phyloP scores from a whole-genome alignment of 2,113 vertebrate genomes.

The Naja naja region DNA sequence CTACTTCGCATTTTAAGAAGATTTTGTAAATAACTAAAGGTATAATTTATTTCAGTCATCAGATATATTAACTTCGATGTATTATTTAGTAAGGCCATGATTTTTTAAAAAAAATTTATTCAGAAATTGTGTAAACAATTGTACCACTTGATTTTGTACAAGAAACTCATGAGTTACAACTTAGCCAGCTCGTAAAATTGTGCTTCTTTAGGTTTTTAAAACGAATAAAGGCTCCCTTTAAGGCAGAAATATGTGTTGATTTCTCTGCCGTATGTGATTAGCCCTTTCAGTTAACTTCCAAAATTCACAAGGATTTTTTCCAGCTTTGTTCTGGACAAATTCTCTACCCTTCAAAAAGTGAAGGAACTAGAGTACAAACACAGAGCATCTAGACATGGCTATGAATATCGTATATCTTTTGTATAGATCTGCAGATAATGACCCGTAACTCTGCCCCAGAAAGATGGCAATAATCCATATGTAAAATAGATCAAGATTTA shows the following conservation, averaged over 20 bases:
- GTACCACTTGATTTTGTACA: constrained; percentile 76
- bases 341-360: constrained; percentile 20
- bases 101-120: constrained; percentile 67
- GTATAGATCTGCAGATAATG: constrained; percentile 11
- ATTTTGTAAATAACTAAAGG: constrained; percentile 74
- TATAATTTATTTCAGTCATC: constrained; percentile 78
- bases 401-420: constrained; percentile 19
- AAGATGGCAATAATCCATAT: constrained; percentile 33
- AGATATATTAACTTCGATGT: constrained; percentile 68
- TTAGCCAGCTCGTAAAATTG: constrained; percentile 47
- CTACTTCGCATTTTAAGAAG: constrained; percentile 61
- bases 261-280: constrained; percentile 55
- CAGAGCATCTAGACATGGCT: constrained; percentile 24
- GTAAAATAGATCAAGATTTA: constrained; percentile 16
- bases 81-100: constrained; percentile 69
- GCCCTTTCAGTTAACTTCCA: constrained; percentile 41
- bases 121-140: constrained; percentile 81
- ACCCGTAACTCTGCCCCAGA: constrained; percentile 18
- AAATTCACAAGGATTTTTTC: constrained; percentile 5
- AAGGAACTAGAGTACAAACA: constrained; percentile 40
- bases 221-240: constrained; percentile 72
- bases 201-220: constrained; percentile 68
- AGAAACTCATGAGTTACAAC: constrained; percentile 61
- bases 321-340: constrained; percentile 22
- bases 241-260: constrained; percentile 59